Evolutionary conservation across 2,113 vertebrate species (phyloP).

Genomic region (Tragulus kanchil): DNA sequence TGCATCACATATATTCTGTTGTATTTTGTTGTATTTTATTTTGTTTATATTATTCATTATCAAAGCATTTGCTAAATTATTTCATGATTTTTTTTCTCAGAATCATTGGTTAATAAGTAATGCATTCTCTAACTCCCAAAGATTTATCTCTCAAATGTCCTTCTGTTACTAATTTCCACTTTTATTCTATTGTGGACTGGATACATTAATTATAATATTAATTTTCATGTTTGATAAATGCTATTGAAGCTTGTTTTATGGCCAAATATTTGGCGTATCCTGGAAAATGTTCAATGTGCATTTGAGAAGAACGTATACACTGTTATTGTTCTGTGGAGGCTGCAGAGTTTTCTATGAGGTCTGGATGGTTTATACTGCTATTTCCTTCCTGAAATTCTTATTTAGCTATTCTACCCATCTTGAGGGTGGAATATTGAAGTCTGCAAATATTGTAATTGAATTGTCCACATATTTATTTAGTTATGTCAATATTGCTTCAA

Average conservation of each 20-base stretch:
- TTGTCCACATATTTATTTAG: not conserved
- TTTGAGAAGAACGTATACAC: not conserved
- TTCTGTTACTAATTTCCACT: not conserved
- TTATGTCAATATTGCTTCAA: not conserved
- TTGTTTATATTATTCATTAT: not conserved
- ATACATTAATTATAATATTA: not conserved
- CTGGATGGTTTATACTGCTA: not conserved
- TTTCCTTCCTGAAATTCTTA: not conserved
- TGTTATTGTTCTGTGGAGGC: not conserved
- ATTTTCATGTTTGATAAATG: not conserved
- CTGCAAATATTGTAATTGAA: not conserved
- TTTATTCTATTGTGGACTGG: not conserved
- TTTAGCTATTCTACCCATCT: not conserved
- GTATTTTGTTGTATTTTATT: not conserved
- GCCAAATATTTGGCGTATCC: not conserved
- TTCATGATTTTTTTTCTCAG: not conserved
- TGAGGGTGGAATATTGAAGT: not conserved
- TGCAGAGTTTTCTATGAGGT: not conserved
- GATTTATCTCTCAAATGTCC: not conserved
- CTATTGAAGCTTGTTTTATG: not conserved
- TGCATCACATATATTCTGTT: not conserved
- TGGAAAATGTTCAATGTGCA: not conserved
- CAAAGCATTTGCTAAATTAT: not conserved
- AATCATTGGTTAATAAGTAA: not conserved
- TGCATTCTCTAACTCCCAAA: not conserved